Evolutionary conservation across 1,140 invertebrate genomes (phyloP), one percentile per base, ranked within the genome.

Genomic region (Chrysomallon squamiferum): DNA sequence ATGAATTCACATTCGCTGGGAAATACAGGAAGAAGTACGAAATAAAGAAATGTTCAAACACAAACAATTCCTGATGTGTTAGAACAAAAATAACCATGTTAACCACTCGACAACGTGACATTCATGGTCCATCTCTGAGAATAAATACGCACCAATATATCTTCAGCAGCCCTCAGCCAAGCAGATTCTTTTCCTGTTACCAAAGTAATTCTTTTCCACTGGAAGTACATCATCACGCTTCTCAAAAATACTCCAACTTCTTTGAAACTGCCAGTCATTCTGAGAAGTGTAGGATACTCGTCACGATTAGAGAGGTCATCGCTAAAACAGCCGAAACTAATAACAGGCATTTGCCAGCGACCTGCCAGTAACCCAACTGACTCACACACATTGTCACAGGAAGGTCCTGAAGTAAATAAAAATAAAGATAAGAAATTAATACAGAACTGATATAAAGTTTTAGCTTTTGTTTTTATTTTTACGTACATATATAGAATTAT

Each of bases 241-340:
- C 66, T 22, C 3, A 77, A 25, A 41, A 75, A 69, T n/a, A 59
- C 38, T 1, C 59, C 29, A 63, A 77, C 72, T 11, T 69, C 56
- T 0, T 49, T 45, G 33, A 70, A 77, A 9, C 50, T 50, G 18
- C 65, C 59, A 1, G 71, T 65, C 7, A 67, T 75, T 38, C 73
- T 47, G 7, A 62, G 49, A 57, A 68, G 62, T 22, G 66, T 68
- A 13, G 66, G 60, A 27, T 62, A 68, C 2, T 29, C 5, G 58
- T 56, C 25, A 0, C 35, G 38, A 45, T 75, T 45, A 3, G 49
- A 65, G 3, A 77, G 59, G 13, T 29, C 33, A 18, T 41, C 43
- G 9, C 63, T 65, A n/a, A 70, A 71, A 93, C 76, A 78, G 5
- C 69, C 67, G 45, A 66, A 78, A 54, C 72, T 78, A 25, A 78